Percentiles rank a stretch among this genome's conserved stretches.
These are phyloP conservation scores for Pilophorus perplexus DNA, from an alignment of 2,888 invertebrate genomes.

Conservation along the genomic window DNA sequence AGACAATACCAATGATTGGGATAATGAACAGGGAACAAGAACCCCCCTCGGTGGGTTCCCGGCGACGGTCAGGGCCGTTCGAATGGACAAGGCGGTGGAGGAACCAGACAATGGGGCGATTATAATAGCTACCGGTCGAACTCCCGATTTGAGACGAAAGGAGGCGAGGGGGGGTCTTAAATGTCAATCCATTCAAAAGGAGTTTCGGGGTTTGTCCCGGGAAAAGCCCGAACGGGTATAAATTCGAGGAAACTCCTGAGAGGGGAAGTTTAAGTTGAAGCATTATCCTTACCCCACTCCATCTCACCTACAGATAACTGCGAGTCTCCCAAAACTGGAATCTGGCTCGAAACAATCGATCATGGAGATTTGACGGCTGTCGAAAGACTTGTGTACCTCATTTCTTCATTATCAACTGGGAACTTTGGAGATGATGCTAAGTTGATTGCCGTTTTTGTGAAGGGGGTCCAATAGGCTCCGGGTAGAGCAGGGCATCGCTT, in stretches of 20 bases:
- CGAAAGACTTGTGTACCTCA: too few relatives aligned
- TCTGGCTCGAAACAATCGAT: not conserved
- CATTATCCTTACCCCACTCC: not conserved
- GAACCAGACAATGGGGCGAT: conserved; percentile 22
- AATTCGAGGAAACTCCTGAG: not conserved
- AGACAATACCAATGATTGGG: conserved; percentile 27
- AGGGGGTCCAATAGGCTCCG: too few relatives aligned
- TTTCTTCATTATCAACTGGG: too few relatives aligned
- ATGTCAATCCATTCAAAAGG: conserved; percentile 16
- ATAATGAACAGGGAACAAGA: conserved; percentile 17
- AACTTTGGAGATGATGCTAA: too few relatives aligned
- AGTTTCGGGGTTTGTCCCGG: too few relatives aligned
- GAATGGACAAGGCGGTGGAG: conserved; percentile 3
- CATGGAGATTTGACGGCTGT: not conserved
- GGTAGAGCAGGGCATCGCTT: too few relatives aligned
- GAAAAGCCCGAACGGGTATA: not conserved
- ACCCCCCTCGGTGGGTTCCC: too few relatives aligned
- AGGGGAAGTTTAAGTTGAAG: not conserved
- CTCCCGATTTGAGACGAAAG: too few relatives aligned
- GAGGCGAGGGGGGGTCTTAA: conserved; percentile 3
- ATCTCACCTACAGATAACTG: not conserved
- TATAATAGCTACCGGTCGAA: conserved; percentile 11
- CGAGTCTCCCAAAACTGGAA: not conserved
- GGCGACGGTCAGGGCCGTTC: not conserved
- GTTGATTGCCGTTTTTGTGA: too few relatives aligned